Base-by-base conservation (phyloP, 1,140 invertebrate genomes). In the Macrotrachela quadricornifera region DNA sequence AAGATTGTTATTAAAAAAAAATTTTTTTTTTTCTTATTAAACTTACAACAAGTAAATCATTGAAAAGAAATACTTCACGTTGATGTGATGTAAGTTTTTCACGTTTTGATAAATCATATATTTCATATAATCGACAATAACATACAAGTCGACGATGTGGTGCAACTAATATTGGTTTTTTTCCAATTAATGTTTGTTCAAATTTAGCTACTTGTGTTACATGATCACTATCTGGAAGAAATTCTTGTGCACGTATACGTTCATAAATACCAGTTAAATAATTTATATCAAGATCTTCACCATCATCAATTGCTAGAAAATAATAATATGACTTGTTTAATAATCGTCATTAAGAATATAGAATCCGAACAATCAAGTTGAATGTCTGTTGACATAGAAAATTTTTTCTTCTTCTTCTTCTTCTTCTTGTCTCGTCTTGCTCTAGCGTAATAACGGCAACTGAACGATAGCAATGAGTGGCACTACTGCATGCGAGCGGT, bases 131-230 rank as follows among this genome's bases (percentile, higher is more conserved):
- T 14, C 92, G 80, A 67, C 92, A 97, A 71, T 96, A 97, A 71
- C 92, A 97, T 12, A 99, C 92, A n/a, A 97, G 75, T 54, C 94
- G 76, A 8, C 94, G 77, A 68, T 96, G 88, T 1, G 90, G 85
- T 56, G 95, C 65, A 0, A 86, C 86, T 65, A 99, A 76, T 66
- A 87, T 42, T 4, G 87, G 87, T 71, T 90, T 91, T 69, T 94
- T 95, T 21, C 88, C 88, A 30, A 94, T 85, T 62, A 95, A 91
- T 13, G 87, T 92, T 51, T 88, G 84, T 66, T 97, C 91, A 0
- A 97, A 90, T 72, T 95, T 92, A 78, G 87, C 81, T 47, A 97
- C 92, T 76, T 92, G 86, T 1, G 87, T 91, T 0, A 96, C 88
- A 68, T 99, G 92, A 73, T 99, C 92, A 48, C 83, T 83, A 51